Conservation (phyloP, 1,140 invertebrate genomes). For the Drosophila repleta region DNA sequence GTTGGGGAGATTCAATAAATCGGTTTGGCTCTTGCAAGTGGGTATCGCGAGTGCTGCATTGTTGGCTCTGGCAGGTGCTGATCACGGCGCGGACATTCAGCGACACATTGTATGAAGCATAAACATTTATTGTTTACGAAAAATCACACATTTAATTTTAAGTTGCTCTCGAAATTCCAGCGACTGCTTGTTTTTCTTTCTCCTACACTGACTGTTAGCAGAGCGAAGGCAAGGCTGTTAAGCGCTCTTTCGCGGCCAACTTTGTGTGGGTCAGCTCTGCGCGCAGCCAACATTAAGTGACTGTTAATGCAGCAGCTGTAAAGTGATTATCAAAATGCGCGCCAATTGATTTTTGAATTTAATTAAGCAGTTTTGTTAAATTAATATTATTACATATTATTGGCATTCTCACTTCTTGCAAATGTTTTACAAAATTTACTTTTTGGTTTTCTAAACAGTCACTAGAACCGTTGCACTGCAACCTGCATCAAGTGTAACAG, state of each 20-base stretch:
- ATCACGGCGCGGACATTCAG: conserved; percentile 25
- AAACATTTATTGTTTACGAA: conserved; percentile 41
- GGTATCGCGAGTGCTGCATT: conserved; percentile 37
- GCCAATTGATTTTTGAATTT: background rate
- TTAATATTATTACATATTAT: too few relatives aligned
- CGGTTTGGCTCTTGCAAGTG: conserved; percentile 16
- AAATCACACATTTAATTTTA: conserved; percentile 45
- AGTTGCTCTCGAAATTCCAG: conserved; percentile 40
- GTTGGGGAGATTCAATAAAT: conserved; percentile 35
- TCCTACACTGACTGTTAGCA: conserved; percentile 18
- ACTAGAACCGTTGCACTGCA: too few relatives aligned
- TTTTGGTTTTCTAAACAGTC: too few relatives aligned
- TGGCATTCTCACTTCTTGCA: too few relatives aligned
- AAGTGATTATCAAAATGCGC: background rate
- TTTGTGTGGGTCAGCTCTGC: background rate
- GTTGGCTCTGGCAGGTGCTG: conserved; percentile 19
- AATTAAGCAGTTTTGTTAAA: background rate
- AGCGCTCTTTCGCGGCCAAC: background rate
- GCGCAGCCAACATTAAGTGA: conserved; percentile 14
- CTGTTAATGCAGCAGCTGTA: background rate
- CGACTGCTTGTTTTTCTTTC: conserved; percentile 34
- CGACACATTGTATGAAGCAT: conserved; percentile 43
- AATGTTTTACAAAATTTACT: too few relatives aligned
- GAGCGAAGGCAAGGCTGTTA: conserved; percentile 3
- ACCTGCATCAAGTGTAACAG: too few relatives aligned